Conservation (phyloP, 2,113 vertebrate genomes). For the Serilophus lunatus region DNA sequence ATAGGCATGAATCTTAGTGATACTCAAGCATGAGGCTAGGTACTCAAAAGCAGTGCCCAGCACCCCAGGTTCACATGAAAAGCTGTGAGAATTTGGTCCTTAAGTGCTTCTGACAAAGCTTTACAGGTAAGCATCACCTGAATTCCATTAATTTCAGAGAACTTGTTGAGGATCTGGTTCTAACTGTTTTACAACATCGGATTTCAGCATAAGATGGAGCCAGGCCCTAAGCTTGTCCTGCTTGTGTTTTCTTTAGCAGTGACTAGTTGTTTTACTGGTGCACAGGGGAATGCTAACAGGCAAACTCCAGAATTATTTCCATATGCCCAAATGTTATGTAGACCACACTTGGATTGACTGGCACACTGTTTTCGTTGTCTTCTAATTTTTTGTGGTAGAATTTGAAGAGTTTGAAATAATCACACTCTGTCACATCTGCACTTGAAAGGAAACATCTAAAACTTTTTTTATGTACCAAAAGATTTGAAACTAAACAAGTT, state of each 20-base stretch:
- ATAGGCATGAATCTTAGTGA: neutral
- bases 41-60: neutral
- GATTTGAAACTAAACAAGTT: neutral
- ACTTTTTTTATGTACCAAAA: neutral
- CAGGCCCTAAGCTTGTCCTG: neutral
- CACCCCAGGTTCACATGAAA: neutral
- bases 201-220: neutral
- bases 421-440: neutral
- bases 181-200: neutral
- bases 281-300: neutral
- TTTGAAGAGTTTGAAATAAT: neutral
- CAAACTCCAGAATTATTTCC: neutral
- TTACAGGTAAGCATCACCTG: neutral
- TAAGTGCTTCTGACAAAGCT: neutral
- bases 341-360: neutral
- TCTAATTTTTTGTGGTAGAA: fast-evolving
- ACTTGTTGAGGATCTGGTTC: neutral
- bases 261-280: neutral
- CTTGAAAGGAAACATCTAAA: neutral
- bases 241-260: neutral
- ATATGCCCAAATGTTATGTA: neutral
- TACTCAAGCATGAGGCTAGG: neutral
- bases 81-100: neutral
- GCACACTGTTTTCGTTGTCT: neutral
- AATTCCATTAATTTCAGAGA: neutral